phyloP scores from a whole-genome alignment of 1,140 invertebrate species.

The Dysdera silvatica region DNA sequence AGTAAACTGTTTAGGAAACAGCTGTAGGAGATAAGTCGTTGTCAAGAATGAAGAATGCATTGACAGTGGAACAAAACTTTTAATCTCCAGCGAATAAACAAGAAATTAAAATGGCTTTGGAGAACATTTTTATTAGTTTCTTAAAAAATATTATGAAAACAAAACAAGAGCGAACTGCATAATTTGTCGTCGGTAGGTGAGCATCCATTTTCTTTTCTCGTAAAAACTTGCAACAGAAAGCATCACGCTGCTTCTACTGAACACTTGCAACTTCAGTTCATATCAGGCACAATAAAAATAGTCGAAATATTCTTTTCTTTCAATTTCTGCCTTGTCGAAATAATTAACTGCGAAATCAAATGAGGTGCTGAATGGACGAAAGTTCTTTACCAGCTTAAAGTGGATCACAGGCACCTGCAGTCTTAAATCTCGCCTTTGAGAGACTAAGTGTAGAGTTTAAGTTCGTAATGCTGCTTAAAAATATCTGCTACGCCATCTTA shows the following conservation, averaged over 20 bases:
- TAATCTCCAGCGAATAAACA: background rate
- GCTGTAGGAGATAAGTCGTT: no score
- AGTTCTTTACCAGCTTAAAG: conserved; percentile 15
- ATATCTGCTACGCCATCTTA: conserved; percentile 45
- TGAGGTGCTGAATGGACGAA: conserved; percentile 16
- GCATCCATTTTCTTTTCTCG: conserved; percentile 3
- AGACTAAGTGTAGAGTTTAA: conserved; percentile 5
- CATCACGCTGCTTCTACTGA: background rate
- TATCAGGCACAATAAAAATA: conserved; percentile 15
- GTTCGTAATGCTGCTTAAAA: background rate
- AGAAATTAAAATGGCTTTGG: background rate
- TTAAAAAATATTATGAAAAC: background rate
- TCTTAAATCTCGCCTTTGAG: background rate
- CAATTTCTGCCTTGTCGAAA: background rate
- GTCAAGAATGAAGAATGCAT: no score
- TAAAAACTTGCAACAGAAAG: background rate
- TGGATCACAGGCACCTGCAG: background rate
- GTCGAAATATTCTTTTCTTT: conserved; percentile 1
- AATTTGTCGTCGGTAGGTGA: background rate
- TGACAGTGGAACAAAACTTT: no score
- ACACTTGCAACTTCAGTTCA: conserved; percentile 3
- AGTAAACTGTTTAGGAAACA: no score
- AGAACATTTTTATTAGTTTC: background rate
- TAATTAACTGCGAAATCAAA: no score
- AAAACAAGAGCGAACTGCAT: background rate